A percentile compares a stretch with the other conserved stretches of the same genome.
phyloP scores from a whole-genome alignment of 2,797 vertebrate species.

The Leucoraja ocellata region DNA sequence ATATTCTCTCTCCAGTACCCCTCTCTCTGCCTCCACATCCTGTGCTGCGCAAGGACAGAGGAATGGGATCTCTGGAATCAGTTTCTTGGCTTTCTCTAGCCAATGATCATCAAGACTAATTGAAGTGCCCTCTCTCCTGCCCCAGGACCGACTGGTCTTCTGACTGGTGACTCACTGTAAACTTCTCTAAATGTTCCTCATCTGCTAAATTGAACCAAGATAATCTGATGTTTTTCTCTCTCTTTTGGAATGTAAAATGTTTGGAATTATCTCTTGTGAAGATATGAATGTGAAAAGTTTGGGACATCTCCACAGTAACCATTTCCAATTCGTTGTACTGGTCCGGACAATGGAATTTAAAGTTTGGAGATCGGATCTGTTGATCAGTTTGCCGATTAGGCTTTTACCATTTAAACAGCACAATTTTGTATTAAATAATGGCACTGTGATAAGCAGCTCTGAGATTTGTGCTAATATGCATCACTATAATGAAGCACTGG shows the following conservation, averaged over 20 bases:
- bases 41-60: neutral
- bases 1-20: neutral
- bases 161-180: too few relatives aligned
- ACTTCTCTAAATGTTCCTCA: too few relatives aligned
- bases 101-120: neutral
- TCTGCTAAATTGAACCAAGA: too few relatives aligned
- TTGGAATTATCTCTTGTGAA: neutral
- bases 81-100: neutral
- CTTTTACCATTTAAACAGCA: neutral
- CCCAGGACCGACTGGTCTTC: too few relatives aligned
- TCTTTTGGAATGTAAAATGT: neutral
- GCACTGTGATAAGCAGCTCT: neutral
- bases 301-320: neutral
- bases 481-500: neutral
- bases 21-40: neutral
- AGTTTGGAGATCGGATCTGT: neutral
- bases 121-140: neutral
- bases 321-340: neutral
- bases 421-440: neutral
- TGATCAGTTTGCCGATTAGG: neutral
- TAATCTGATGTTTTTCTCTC: too few relatives aligned
- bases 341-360: neutral
- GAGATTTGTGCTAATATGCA: neutral
- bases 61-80: neutral
- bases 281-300: neutral